phyloP scores from a whole-genome alignment of 2,113 vertebrate species.

The Oreochromis niloticus region DNA sequence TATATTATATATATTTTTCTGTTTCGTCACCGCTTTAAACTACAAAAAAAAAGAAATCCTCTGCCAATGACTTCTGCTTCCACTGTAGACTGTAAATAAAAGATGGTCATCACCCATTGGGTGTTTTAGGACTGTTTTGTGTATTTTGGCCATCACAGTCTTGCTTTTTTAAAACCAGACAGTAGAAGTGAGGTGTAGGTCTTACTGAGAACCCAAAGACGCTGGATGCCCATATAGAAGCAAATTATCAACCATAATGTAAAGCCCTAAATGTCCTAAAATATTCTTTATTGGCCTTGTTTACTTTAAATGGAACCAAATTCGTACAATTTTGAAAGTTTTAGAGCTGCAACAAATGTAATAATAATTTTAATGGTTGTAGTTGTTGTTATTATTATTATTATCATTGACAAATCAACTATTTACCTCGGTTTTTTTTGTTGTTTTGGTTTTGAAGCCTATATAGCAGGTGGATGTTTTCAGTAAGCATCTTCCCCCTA shows the following conservation, averaged over 20 bases:
- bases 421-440: background rate
- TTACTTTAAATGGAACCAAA: background rate
- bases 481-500: background rate
- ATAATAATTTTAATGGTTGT: background rate
- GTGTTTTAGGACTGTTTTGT: background rate
- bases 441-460: background rate
- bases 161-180: background rate
- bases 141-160: background rate
- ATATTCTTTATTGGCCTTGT: background rate
- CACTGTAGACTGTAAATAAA: background rate
- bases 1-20: background rate
- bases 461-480: background rate
- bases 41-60: background rate
- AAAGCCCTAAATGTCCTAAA: background rate
- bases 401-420: background rate
- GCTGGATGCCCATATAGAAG: rapidly evolving
- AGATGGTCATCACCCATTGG: background rate
- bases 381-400: background rate
- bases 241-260: background rate
- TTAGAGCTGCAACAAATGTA: background rate
- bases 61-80: background rate
- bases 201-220: background rate
- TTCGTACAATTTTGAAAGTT: background rate
- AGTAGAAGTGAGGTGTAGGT: background rate
- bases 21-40: background rate